Evolutionary conservation across 2,797 vertebrate species (phyloP).

Genomic region (Melanotaenia maccullochi): DNA sequence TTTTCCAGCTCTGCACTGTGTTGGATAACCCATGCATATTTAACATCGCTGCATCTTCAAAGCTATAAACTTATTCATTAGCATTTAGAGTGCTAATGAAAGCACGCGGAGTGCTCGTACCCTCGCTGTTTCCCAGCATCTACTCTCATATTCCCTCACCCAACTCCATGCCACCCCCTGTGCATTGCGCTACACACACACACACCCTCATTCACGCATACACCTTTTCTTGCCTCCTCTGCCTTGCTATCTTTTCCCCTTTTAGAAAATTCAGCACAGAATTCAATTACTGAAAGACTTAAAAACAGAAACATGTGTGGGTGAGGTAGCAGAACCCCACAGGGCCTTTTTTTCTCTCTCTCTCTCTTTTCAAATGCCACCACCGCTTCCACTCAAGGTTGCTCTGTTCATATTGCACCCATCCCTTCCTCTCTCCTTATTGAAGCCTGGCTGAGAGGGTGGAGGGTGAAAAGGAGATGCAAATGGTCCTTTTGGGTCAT

Average conservation of each 20-base stretch:
- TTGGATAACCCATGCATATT: conserved; percentile 78
- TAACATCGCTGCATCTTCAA: conserved; percentile 81
- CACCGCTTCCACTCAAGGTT: conserved; percentile 35
- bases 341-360: conserved; percentile 21
- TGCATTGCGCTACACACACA: conserved; percentile 3
- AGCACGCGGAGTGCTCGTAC: conserved; percentile 67
- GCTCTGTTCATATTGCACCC: conserved; percentile 42
- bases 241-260: conserved; percentile 13
- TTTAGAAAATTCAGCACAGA: conserved; percentile 42
- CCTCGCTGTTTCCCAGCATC: conserved; percentile 63
- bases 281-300: conserved; percentile 46
- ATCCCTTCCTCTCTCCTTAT: conserved; percentile 11
- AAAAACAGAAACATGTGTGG: conserved; percentile 43
- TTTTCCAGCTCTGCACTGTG: conserved; percentile 38
- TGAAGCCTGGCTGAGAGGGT: conserved; percentile 5
- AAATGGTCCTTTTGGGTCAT: conserved; percentile 55
- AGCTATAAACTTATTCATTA: conserved; percentile 81
- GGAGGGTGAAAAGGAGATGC: conserved; percentile 13
- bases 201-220: background rate
- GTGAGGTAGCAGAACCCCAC: conserved; percentile 44
- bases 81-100: conserved; percentile 85
- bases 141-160: conserved; percentile 39
- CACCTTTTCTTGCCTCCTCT: conserved; percentile 27
- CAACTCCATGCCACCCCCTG: conserved; percentile 33
- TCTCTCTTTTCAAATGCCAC: conserved; percentile 33